Base-by-base conservation (phyloP, 2,888 invertebrate species). In the Lissocephala sabroskyi region DNA sequence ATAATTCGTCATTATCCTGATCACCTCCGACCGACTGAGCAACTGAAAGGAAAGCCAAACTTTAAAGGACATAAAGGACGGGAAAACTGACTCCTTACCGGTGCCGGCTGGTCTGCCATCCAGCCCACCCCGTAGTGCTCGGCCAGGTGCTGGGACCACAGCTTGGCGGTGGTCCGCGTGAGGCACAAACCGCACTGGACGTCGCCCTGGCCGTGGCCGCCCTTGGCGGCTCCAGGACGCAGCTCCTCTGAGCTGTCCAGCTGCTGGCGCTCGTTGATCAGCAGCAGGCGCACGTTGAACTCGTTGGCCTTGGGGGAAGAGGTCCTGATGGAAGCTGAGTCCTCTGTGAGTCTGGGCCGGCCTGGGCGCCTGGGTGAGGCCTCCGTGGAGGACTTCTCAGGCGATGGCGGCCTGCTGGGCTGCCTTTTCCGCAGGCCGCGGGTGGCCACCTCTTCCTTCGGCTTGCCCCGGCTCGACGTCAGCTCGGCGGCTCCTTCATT, bases 81-180 rank as follows among this genome's bases (percentile, higher is more conserved):
- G 6, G 7, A n/a, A n/a, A n/a, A 18, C 10, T 9, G 5, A 3
- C 4, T 23, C 61, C 80, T 54, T 50, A 80, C 82, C 54, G 65
- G 33, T 11, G 71, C 54, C 2, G 53, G 30, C 10, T 77, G 52
- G 0, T 74, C 80, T 3, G 60, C 49, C 10, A 51, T 42, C 84
- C 83, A 84, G 3, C 83, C 84, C 5, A 85, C 45, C 18, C 84
- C 85, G 48, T 84, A 84, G 56, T 84, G 84, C 29, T 60, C 55
- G 3, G 57, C 48, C 10, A 80, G 17, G 50, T 84, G 84, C 1
- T 37, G n/a, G 1, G 41, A 33, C 81, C 82, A 84, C 3, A 52
- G 44, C 0, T 37, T 30, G 10, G 56, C 47, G 0, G 35, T 29
- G 6, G 68, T 54, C n/a, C 62, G 62, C 2, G 45, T 58, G 18